phyloP scores from a whole-genome alignment of 2,888 invertebrate species.

The Habrosyne pyritoides region DNA sequence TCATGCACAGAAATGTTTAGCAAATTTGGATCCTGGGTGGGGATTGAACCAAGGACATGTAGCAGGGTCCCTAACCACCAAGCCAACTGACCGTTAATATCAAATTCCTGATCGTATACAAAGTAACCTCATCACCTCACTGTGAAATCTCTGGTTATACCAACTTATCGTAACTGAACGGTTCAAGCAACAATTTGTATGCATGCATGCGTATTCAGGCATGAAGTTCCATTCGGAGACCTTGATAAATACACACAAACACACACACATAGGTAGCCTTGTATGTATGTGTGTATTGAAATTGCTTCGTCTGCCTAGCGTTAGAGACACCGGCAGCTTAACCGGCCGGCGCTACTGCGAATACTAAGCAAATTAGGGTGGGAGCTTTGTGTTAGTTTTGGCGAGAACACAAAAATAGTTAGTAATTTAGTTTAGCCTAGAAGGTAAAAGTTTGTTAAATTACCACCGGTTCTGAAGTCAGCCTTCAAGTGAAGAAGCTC shows the following conservation, averaged over 20 bases:
- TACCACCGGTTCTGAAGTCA: no score
- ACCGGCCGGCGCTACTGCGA: conserved; percentile 6
- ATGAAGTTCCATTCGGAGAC: neutral
- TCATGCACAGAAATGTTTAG: no score
- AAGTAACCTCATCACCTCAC: neutral
- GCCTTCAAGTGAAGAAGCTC: no score
- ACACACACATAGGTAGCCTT: neutral
- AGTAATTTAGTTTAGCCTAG: no score
- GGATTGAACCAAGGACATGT: no score
- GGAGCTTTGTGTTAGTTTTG: neutral
- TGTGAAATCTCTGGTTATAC: neutral
- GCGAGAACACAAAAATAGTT: neutral
- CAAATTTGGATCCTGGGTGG: no score
- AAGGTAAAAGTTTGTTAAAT: no score
- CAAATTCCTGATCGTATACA: no score
- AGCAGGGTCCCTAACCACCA: no score
- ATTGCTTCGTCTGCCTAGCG: conserved; percentile 9
- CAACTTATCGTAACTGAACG: neutral
- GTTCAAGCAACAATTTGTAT: conserved; percentile 1
- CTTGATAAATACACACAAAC: neutral
- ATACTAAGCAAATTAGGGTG: conserved; percentile 6
- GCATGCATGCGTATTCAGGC: conserved; percentile 5
- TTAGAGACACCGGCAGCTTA: conserved; percentile 9
- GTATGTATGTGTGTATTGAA: conserved; percentile 7
- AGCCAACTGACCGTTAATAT: no score